Evolutionary conservation across 2,113 vertebrate genomes (phyloP), one percentile per base, ranked within the genome.

Genomic region (Paratilapia polleni): DNA sequence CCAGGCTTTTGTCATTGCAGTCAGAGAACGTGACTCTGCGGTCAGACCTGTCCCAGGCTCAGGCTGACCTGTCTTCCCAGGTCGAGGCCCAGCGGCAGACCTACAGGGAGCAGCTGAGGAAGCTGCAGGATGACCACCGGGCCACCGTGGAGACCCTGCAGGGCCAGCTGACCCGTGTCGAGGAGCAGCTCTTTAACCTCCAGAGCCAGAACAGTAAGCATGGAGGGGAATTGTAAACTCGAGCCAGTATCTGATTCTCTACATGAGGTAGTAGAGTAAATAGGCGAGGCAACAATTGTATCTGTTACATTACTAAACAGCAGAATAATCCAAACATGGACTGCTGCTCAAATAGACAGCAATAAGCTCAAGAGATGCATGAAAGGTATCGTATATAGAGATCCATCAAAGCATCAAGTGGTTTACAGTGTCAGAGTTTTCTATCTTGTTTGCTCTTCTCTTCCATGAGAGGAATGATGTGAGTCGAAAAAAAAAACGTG

Each of bases 81-180:
- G 96, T 96, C 0, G 98, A 99, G 88, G 85, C 92, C 14, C 97
- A 97, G 80, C 94, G 95, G 1, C 95, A 93, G 90, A 96, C 91
- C 59, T 99, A 97, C 93, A 96, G 96, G 52, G 98, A 99, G 81
- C 98, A 99, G 93, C 89, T 97, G 74, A 96, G 97, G 79, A 97
- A 97, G 77, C 86, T 98, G 76, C 98, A 99, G 88, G 98, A 99
- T 7, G 97, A 99, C 74, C 98, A 99, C 93, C 95, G 97, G 78
- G 96, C 96, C 82, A 99, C 98, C 0, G 93, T 99, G 76, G 98
- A 99, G 91, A 98, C 96, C 0, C 94, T 99, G 86, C 98, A 99
- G 89, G 95, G 97, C 66, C 98, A 99, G 49, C 95, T 99, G 61
- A 95, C 95, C 64, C 95, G 96, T 26, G 95, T 99, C 66, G 98